These are phyloP conservation scores for Nycteola revayana DNA, from an alignment of 2,888 invertebrate species.

Conservation along the genomic window DNA sequence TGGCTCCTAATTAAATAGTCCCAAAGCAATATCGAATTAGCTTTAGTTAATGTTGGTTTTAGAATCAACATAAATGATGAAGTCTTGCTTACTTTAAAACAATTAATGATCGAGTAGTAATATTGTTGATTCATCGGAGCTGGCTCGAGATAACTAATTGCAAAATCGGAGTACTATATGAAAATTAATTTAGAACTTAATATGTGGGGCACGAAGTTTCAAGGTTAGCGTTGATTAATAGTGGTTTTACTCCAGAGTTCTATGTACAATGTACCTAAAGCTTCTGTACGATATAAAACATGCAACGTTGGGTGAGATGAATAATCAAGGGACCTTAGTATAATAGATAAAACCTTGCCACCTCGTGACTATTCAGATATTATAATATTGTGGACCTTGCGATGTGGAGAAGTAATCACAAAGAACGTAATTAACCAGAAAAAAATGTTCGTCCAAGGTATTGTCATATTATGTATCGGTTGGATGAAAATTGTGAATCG, in stretches of 20 bases:
- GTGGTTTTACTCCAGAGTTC: slow-evolving; percentile 42
- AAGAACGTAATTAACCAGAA: slow-evolving; percentile 14
- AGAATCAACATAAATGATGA: background rate
- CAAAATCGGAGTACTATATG: slow-evolving; percentile 40
- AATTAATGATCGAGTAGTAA: background rate
- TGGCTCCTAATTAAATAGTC: too few species aligned
- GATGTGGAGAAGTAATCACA: slow-evolving; percentile 12
- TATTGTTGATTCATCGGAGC: too few species aligned
- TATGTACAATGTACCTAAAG: too few species aligned
- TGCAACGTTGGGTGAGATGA: slow-evolving; percentile 39
- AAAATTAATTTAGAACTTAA: slow-evolving; percentile 49
- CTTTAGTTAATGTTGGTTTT: slow-evolving; percentile 1
- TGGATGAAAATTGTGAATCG: too few species aligned
- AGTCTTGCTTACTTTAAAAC: too few species aligned
- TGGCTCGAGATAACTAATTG: slow-evolving; percentile 26
- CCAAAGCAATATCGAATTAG: background rate
- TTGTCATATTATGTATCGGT: too few species aligned
- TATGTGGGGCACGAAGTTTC: slow-evolving; percentile 51
- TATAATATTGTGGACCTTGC: slow-evolving; percentile 10
- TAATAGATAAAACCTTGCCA: slow-evolving; percentile 38
- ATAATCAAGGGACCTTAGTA: slow-evolving; percentile 34
- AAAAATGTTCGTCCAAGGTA: slow-evolving; percentile 1
- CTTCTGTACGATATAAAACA: slow-evolving; percentile 12
- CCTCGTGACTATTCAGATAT: slow-evolving; percentile 18
- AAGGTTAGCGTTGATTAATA: slow-evolving; percentile 64